A percentile compares a stretch with the other conserved stretches of the same genome.
These are phyloP conservation scores for Sinohyriopsis cumingii DNA, from an alignment of 2,888 invertebrate species.

Conservation along the genomic window DNA sequence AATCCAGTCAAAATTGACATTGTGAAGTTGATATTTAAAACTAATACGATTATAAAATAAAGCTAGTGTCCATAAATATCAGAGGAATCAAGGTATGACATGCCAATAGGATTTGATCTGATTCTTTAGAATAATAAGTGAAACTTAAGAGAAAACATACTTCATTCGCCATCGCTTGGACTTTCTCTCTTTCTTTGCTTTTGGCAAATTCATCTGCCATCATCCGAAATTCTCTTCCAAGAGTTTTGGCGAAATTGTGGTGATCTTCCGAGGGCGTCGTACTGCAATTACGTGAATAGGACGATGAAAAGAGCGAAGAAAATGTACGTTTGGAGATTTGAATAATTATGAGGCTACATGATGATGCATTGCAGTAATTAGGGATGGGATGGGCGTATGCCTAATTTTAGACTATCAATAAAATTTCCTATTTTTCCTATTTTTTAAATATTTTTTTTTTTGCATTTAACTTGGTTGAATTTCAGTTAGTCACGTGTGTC, in stretches of 20 bases:
- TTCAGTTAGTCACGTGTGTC: no score
- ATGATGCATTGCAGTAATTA: no score
- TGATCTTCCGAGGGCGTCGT: conserved; percentile 42
- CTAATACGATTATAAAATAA: no score
- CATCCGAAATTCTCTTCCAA: conserved; percentile 54
- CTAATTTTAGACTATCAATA: no score
- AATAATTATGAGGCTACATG: no score
- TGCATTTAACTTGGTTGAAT: no score
- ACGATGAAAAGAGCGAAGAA: neutral
- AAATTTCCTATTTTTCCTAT: no score
- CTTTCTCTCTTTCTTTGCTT: conserved; percentile 52
- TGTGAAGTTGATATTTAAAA: no score
- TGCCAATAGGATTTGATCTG: neutral
- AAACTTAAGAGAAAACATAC: conserved; percentile 34
- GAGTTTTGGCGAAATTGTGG: conserved; percentile 49
- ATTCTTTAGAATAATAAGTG: neutral
- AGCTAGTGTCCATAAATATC: neutral
- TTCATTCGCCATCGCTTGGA: conserved; percentile 49
- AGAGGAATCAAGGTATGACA: neutral
- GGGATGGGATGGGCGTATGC: no score
- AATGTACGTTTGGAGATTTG: no score
- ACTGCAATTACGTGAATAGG: conserved; percentile 21
- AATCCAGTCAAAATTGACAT: no score
- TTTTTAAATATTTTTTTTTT: no score
- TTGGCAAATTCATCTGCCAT: conserved; percentile 64